phyloP scores from a whole-genome alignment of 2,113 vertebrate species.

The Chaenogobius annularis region DNA sequence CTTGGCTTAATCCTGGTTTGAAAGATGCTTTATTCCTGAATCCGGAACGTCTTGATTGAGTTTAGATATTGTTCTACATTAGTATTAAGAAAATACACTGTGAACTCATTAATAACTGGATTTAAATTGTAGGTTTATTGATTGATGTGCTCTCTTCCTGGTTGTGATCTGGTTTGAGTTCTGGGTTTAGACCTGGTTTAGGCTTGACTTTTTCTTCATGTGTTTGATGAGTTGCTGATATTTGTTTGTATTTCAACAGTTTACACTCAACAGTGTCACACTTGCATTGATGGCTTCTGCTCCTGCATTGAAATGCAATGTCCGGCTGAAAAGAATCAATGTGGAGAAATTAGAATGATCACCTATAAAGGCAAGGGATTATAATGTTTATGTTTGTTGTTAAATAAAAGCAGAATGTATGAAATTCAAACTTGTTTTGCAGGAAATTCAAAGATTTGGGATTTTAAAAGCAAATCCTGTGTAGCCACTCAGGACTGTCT shows the following conservation, averaged over 20 bases:
- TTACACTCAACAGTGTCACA: conserved; percentile 26
- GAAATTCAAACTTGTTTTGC: not conserved
- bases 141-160: not conserved
- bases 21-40: too few species aligned
- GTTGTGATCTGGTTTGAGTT: not conserved
- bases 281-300: not conserved
- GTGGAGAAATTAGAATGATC: not conserved
- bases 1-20: too few species aligned
- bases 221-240: not conserved
- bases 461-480: conserved; percentile 10
- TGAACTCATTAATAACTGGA: not conserved
- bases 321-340: not conserved
- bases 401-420: not conserved
- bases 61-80: too few species aligned
- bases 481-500: conserved; percentile 4
- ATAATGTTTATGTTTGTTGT: not conserved
- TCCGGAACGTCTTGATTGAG: too few species aligned
- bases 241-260: conserved; percentile 22
- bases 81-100: too few species aligned
- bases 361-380: not conserved
- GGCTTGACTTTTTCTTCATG: not conserved
- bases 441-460: not conserved
- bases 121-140: not conserved
- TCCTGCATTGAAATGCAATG: conserved; percentile 17
- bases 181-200: not conserved